phyloP scores from a whole-genome alignment of 2,888 invertebrate species.

The Oligia fasciuncula region DNA sequence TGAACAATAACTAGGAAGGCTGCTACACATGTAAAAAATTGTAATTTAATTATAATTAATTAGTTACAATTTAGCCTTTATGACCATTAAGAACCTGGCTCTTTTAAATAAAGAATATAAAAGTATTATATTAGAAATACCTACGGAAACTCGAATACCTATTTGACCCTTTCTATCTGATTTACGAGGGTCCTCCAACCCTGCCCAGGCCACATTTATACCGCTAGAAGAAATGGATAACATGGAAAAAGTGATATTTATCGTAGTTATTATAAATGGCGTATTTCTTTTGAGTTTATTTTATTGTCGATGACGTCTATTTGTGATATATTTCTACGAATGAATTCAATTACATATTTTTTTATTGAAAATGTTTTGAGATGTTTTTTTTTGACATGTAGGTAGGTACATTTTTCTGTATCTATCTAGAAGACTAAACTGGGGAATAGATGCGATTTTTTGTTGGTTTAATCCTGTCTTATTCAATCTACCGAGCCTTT shows the following conservation, averaged over 20 bases:
- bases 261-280: background rate
- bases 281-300: background rate
- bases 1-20: no score
- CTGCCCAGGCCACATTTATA: background rate
- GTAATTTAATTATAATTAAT: no score
- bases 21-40: no score
- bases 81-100: no score
- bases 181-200: slow-evolving; percentile 27
- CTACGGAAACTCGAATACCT: slow-evolving; percentile 10
- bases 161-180: slow-evolving; percentile 25
- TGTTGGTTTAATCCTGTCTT: no score
- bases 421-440: no score
- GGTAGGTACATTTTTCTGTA: no score
- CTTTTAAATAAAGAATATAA: background rate
- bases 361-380: background rate
- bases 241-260: slow-evolving; percentile 14
- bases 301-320: background rate
- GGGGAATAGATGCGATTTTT: no score
- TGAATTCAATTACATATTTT: background rate
- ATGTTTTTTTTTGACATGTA: no score
- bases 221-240: slow-evolving; percentile 16
- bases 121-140: background rate
- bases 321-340: slow-evolving; percentile 3
- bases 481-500: no score
- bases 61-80: no score